phyloP scores from a whole-genome alignment of 2,797 vertebrate genomes.

The Aselliscus stoliczkanus region DNA sequence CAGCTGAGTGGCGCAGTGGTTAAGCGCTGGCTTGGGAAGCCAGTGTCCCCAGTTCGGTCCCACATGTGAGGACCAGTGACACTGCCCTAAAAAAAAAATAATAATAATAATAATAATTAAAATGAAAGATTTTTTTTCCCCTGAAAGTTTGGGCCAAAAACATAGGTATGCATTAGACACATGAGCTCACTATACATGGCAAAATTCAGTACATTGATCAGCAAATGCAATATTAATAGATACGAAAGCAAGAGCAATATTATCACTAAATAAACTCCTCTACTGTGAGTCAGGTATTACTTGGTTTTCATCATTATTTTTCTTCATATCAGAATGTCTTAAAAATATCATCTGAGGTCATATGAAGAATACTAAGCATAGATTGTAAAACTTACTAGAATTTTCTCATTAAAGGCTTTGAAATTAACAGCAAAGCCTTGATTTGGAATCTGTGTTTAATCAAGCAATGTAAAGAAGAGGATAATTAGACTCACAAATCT shows the following conservation, averaged over 20 bases:
- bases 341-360: neutral
- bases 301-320: neutral
- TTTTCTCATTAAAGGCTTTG: neutral
- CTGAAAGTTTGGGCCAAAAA: no score
- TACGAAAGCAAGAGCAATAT: neutral
- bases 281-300: neutral
- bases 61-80: no score
- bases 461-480: neutral
- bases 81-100: no score
- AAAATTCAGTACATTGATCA: neutral
- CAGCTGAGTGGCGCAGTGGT: no score
- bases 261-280: neutral
- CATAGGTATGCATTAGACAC: no score
- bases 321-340: neutral
- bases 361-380: neutral
- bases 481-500: neutral
- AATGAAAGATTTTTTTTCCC: no score
- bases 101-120: no score
- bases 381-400: neutral
- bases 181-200: no score
- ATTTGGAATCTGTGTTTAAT: neutral
- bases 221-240: neutral
- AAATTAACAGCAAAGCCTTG: neutral
- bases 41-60: no score
- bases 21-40: no score